phyloP scores from a whole-genome alignment of 2,113 vertebrate genomes.

The Genyomyrus donnyi region DNA sequence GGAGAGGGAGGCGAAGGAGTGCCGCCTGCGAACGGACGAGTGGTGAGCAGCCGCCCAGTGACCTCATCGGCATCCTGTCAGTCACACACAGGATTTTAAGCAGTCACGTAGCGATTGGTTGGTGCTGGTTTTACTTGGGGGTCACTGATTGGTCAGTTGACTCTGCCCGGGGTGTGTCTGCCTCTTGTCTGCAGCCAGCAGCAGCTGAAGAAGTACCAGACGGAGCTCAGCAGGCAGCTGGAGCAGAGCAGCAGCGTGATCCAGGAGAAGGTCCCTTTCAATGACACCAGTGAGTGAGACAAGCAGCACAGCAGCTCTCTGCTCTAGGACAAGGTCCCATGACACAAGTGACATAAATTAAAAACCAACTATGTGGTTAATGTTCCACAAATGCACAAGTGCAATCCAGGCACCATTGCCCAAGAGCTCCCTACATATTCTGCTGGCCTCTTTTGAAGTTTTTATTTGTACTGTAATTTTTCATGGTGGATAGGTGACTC shows the following conservation, averaged over 20 bases:
- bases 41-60: conserved; percentile 62
- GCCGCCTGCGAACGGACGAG: conserved; percentile 84
- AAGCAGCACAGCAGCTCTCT: not conserved
- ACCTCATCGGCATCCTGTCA: not conserved
- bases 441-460: not conserved
- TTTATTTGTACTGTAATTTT: not conserved
- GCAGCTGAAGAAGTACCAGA: conserved; percentile 84
- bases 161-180: conserved; percentile 5
- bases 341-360: not conserved
- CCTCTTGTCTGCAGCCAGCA: conserved; percentile 72
- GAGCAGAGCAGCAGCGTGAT: conserved; percentile 89
- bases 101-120: not conserved
- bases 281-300: conserved; percentile 87
- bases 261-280: conserved; percentile 97
- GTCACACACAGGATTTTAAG: not conserved
- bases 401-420: not conserved
- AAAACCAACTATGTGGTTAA: not conserved
- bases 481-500: not conserved
- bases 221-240: conserved; percentile 81
- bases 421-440: not conserved
- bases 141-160: not conserved
- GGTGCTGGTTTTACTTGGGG: not conserved
- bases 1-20: conserved; percentile 90
- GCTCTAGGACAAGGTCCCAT: not conserved
- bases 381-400: not conserved